These are phyloP conservation scores for Aphelenchoides avenae DNA, from an alignment of 1,140 invertebrate genomes.

Conservation along the genomic window DNA sequence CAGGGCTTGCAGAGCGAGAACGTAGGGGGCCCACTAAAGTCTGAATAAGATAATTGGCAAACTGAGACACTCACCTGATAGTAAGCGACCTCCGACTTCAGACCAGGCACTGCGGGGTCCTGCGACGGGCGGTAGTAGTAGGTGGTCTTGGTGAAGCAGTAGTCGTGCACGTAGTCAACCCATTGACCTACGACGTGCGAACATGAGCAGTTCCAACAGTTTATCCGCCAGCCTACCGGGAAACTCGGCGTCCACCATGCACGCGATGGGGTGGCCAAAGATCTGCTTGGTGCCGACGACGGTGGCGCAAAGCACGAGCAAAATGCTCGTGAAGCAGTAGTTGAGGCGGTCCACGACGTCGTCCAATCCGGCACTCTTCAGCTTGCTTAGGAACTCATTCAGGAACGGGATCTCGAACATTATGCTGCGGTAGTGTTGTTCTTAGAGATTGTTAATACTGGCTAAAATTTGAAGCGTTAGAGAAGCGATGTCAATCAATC, in stretches of 20 bases:
- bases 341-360: slow-evolving; percentile 11
- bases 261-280: slow-evolving; percentile 7
- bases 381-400: background rate
- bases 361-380: slow-evolving; percentile 12
- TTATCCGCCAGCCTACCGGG: background rate
- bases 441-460: too few relatives aligned
- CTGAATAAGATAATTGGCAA: too few relatives aligned
- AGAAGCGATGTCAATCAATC: too few relatives aligned
- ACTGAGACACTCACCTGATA: too few relatives aligned
- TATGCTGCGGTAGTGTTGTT: too few relatives aligned
- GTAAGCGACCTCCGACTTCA: too few relatives aligned
- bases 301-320: too few relatives aligned
- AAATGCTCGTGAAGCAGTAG: slow-evolving; percentile 1
- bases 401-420: slow-evolving; percentile 4
- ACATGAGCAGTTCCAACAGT: background rate
- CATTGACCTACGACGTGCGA: background rate
- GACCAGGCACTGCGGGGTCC: too few relatives aligned
- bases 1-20: background rate
- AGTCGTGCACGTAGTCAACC: background rate
- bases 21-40: background rate
- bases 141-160: background rate
- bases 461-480: too few relatives aligned
- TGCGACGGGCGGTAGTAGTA: too few relatives aligned
- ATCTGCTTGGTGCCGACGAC: slow-evolving; percentile 19
- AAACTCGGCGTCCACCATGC: background rate